Evolutionary conservation across 2,113 vertebrate species (phyloP).

Genomic region (Pterophyllum scalare): DNA sequence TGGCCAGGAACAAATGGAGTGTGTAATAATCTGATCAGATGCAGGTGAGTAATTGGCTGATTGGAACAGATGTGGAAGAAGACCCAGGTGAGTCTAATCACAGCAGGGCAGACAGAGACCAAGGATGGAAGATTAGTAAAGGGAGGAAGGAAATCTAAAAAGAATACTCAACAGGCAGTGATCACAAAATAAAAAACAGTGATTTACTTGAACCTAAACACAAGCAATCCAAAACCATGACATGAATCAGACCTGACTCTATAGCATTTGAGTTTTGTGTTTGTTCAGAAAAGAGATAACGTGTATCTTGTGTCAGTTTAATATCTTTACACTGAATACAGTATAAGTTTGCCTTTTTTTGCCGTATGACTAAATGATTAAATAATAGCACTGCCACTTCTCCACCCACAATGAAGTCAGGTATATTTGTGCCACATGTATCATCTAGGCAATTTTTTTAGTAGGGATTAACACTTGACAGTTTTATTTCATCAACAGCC

Average conservation of each 20-base stretch:
- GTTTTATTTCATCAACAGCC: too few species aligned
- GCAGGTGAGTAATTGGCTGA: too few species aligned
- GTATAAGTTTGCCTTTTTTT: background rate
- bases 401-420: too few species aligned
- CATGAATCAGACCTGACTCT: background rate
- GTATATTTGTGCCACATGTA: too few species aligned
- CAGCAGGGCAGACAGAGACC: background rate
- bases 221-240: background rate
- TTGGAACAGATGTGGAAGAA: background rate
- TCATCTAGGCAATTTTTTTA: too few species aligned
- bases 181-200: background rate
- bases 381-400: too few species aligned
- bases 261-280: background rate
- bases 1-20: too few species aligned
- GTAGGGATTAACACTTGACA: too few species aligned
- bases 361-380: background rate
- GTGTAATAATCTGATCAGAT: too few species aligned
- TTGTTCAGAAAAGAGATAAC: background rate
- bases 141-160: background rate
- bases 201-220: background rate
- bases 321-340: background rate
- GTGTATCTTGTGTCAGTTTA: background rate
- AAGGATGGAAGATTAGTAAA: background rate
- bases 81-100: background rate
- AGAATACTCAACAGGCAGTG: background rate